These are phyloP conservation scores for Sclerurus mexicanus DNA, from an alignment of 2,113 vertebrate genomes.

Conservation along the genomic window DNA sequence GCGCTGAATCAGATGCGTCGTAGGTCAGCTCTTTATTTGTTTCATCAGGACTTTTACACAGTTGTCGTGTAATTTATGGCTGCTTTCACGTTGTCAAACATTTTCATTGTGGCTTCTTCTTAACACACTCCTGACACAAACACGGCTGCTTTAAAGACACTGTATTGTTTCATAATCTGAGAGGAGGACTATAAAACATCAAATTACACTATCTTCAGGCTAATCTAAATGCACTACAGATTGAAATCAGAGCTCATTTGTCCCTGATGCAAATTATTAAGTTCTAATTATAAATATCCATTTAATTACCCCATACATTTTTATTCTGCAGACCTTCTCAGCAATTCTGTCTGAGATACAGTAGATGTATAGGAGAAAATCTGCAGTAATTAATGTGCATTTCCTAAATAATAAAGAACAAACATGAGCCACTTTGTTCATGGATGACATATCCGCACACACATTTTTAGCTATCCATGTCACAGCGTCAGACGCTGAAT, in stretches of 20 bases:
- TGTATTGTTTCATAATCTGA: conserved; percentile 80
- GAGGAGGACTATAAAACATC: conserved; percentile 79
- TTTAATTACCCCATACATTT: conserved; percentile 82
- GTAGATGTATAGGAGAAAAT: conserved; percentile 69
- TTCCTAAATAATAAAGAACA: conserved; percentile 73
- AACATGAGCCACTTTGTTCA: conserved; percentile 71
- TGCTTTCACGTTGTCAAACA: conserved; percentile 81
- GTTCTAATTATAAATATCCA: conserved; percentile 86
- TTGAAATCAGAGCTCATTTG: conserved; percentile 84
- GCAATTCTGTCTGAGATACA: conserved; percentile 69
- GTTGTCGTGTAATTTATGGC: conserved; percentile 83
- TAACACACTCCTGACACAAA: conserved; percentile 70
- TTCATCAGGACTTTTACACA: conserved; percentile 83
- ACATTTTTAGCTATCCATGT: conserved; percentile 46
- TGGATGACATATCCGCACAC: conserved; percentile 30
- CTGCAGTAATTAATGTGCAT: conserved; percentile 75
- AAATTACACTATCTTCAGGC: conserved; percentile 77
- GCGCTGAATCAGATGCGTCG: conserved; percentile 70
- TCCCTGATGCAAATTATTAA: conserved; percentile 86
- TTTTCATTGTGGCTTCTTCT: conserved; percentile 75
- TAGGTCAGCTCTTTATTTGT: conserved; percentile 84
- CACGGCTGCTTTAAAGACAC: conserved; percentile 62
- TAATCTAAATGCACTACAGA: conserved; percentile 80
- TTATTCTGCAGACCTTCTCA: conserved; percentile 78
- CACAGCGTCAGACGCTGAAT: neutral